phyloP scores from a whole-genome alignment of 2,888 invertebrate genomes.

The Caenorhabditis imperialis region DNA sequence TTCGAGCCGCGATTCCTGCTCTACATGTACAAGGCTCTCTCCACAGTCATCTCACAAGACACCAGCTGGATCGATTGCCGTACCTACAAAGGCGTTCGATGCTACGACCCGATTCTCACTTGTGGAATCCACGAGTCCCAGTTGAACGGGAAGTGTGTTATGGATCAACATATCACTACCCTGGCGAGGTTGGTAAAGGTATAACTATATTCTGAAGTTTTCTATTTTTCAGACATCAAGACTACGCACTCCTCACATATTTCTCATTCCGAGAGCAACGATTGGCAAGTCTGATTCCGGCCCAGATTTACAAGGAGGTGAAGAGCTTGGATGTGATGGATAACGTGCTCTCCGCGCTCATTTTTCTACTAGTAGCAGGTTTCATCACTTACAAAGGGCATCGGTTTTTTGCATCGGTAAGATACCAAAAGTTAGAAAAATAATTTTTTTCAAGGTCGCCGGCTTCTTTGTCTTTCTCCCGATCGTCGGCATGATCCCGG shows the following conservation, averaged over 20 bases:
- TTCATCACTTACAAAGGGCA: constrained; percentile 36
- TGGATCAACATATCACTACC: background rate
- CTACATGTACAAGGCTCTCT: constrained; percentile 17
- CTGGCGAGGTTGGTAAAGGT: background rate
- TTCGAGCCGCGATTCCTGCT: constrained; percentile 37
- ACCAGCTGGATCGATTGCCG: constrained; percentile 15
- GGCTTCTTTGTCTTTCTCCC: constrained; percentile 34
- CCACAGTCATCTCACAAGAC: constrained; percentile 25
- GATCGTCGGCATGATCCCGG: constrained; percentile 39
- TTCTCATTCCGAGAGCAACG: constrained; percentile 23
- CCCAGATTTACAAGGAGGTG: constrained; percentile 42
- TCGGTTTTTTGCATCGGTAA: constrained; percentile 35
- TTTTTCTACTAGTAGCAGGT: constrained; percentile 20
- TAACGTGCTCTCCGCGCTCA: constrained; percentile 18
- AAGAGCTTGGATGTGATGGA: constrained; percentile 18
- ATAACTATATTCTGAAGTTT: background rate
- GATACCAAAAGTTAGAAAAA: background rate
- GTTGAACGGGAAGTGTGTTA: constrained; percentile 14
- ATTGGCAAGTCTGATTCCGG: constrained; percentile 29
- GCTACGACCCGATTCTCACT: constrained; percentile 25
- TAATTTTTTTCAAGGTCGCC: constrained; percentile 13
- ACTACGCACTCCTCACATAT: constrained; percentile 9
- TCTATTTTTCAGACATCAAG: constrained; percentile 15
- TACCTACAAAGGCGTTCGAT: constrained; percentile 26
- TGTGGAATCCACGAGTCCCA: constrained; percentile 27